Evolutionary conservation across 2,113 vertebrate genomes (phyloP).

Genomic region (Equus quagga): DNA sequence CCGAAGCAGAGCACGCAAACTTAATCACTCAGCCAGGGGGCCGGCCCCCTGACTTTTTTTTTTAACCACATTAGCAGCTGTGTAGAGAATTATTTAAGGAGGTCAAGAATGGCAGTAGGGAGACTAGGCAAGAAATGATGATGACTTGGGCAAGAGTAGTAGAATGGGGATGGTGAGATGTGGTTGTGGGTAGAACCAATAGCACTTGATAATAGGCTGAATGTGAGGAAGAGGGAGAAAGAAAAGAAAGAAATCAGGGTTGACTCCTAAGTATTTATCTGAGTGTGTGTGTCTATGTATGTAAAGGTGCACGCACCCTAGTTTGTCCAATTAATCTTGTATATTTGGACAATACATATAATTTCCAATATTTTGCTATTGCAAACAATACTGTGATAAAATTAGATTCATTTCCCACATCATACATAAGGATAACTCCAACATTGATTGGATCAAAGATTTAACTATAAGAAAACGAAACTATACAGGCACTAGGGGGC

Average conservation of each 20-base stretch:
- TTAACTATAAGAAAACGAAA: background rate
- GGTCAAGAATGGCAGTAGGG: background rate
- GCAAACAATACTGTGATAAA: background rate
- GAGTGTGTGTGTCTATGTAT: background rate
- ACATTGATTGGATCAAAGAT: background rate
- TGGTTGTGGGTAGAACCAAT: background rate
- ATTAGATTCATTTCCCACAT: background rate
- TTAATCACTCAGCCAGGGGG: too few relatives aligned
- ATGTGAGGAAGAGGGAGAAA: background rate
- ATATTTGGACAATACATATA: background rate
- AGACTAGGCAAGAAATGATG: background rate
- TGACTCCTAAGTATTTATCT: background rate
- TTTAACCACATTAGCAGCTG: background rate
- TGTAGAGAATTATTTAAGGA: constrained; percentile 15
- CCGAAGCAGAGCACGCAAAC: too few relatives aligned
- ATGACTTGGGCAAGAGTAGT: background rate
- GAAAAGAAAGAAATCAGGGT: background rate
- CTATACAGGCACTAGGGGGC: background rate
- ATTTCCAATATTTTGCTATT: constrained; percentile 3
- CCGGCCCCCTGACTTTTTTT: background rate
- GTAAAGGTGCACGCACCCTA: background rate
- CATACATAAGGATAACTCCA: background rate
- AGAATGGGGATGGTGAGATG: background rate
- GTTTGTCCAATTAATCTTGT: background rate
- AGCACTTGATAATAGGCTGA: background rate